These are phyloP conservation scores for Incurvaria masculella DNA, from an alignment of 2,888 invertebrate species.

Conservation along the genomic window DNA sequence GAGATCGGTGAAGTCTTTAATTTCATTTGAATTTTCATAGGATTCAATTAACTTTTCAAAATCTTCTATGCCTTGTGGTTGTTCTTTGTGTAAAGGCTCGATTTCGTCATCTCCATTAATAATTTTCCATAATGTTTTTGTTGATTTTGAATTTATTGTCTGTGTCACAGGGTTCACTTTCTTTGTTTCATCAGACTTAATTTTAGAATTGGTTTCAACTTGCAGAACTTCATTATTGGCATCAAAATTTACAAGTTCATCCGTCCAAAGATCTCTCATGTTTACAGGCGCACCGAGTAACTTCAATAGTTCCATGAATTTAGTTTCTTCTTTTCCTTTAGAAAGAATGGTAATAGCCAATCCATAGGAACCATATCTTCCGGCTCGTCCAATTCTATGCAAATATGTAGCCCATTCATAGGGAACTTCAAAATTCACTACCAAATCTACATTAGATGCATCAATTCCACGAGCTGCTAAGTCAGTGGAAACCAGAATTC, in stretches of 20 bases:
- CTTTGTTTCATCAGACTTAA: conserved; percentile 23
- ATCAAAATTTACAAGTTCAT: conserved; percentile 17
- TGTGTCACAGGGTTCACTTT: conserved; percentile 5
- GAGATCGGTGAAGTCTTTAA: conserved; percentile 29
- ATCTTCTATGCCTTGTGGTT: conserved; percentile 16
- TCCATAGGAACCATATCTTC: conserved; percentile 87
- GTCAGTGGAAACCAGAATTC: conserved; percentile 89
- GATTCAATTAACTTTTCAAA: conserved; percentile 25
- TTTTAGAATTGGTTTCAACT: conserved; percentile 3
- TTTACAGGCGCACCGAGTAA: conserved; percentile 45
- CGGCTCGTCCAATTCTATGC: conserved; percentile 94
- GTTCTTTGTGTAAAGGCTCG: background rate
- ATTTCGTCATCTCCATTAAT: background rate
- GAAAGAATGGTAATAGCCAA: conserved; percentile 72
- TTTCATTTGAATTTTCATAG: conserved; percentile 18
- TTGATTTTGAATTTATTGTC: background rate
- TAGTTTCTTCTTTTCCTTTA: conserved; percentile 59
- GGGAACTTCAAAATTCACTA: conserved; percentile 90
- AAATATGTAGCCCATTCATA: conserved; percentile 77
- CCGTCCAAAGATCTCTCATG: conserved; percentile 29
- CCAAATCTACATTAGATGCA: conserved; percentile 87
- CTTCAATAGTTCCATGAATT: conserved; percentile 56
- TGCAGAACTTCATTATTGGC: background rate
- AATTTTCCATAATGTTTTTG: background rate
- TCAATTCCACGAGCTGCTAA: conserved; percentile 93